Evolutionary conservation across 2,888 invertebrate species (phyloP), one percentile per base, ranked within the genome.

Genomic region (Torymus auratus): DNA sequence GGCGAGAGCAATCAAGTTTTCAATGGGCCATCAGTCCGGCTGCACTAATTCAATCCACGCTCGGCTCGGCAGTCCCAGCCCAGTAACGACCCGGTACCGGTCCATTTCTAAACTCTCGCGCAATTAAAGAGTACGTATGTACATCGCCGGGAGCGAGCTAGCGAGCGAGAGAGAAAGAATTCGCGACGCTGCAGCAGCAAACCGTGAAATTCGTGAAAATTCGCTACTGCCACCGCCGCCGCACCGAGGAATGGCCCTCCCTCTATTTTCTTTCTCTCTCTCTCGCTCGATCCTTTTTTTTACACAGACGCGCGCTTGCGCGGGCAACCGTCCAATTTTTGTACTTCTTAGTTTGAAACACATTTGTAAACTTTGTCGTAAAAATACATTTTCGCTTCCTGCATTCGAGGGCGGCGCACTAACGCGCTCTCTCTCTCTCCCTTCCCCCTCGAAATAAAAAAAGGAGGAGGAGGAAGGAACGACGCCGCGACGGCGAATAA

Each of bases 311-410:
- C 20, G 53, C 23, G 55, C 41, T 64, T 55, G 14, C 50, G 65
- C 68, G 82, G 82, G 80, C 80, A 83, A 65, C 41, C 69, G 28
- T 81, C 80, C 80, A 83, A 83, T 83, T 83, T 83, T 81, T 83
- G 78, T 83, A 81, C 80, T 83, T 76, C 78, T 83, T 81, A 83
- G 74, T 83, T 81, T 81, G 75, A 80, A 79, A 80, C 71, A 70
- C 80, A 83, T 83, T 83, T 81, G 78, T 80, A 78, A 83, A 83
- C 64, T 83, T 83, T 83, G 80, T 78, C 78, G 78, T 78, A 78
- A 81, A 81, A 83, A 80, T 83, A 80, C 78, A 81, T 83, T 82
- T 83, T 78, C 80, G 80, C 68, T 81, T 81, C 81, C 83, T 81
- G 78, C 65, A 82, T 80, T 75, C 73, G 70, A 79, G 73, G 77